A percentile compares a stretch with the other conserved stretches of the same genome.
Evolutionary conservation across 2,797 vertebrate species (phyloP).

Genomic region (Benthosema pterotum): DNA sequence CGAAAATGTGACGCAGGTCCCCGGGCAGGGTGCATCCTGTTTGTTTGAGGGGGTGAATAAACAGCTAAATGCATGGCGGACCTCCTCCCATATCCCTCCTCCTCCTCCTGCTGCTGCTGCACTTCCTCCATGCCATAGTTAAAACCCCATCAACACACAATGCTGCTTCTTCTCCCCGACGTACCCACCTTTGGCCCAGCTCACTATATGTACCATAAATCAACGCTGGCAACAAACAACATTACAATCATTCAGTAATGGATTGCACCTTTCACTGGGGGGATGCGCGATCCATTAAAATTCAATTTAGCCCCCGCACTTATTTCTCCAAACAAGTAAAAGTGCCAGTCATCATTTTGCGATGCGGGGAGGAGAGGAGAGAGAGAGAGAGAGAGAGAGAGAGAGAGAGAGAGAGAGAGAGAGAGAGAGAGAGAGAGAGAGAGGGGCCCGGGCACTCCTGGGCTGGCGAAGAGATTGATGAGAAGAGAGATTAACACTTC

Average conservation of each 20-base stretch:
- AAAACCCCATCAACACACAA: conserved; percentile 66
- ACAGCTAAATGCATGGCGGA: conserved; percentile 33
- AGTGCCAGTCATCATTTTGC: conserved; percentile 81
- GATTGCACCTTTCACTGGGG: conserved; percentile 84
- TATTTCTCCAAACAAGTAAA: conserved; percentile 84
- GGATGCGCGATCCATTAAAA: conserved; percentile 87
- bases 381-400: too few relatives aligned
- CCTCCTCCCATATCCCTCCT: conserved; percentile 16
- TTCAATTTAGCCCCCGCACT: conserved; percentile 87
- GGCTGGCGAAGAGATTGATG: conserved; percentile 78
- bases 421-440: too few relatives aligned
- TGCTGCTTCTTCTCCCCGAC: conserved; percentile 57
- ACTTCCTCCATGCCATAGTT: conserved; percentile 47
- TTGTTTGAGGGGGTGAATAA: conserved; percentile 24
- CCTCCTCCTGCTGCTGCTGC: conserved; percentile 3
- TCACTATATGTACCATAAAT: conserved; percentile 71
- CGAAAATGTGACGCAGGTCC: conserved; percentile 24
- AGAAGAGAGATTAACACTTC: conserved; percentile 80
- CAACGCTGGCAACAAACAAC: conserved; percentile 75
- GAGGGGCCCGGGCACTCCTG: conserved; percentile 68
- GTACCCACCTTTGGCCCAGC: conserved; percentile 67
- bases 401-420: too few relatives aligned
- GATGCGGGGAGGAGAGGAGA: conserved; percentile 67
- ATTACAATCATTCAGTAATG: conserved; percentile 88
- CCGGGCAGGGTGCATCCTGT: conserved; percentile 11